Conservation (phyloP, 2,797 vertebrate species). For the Manis pentadactyla region DNA sequence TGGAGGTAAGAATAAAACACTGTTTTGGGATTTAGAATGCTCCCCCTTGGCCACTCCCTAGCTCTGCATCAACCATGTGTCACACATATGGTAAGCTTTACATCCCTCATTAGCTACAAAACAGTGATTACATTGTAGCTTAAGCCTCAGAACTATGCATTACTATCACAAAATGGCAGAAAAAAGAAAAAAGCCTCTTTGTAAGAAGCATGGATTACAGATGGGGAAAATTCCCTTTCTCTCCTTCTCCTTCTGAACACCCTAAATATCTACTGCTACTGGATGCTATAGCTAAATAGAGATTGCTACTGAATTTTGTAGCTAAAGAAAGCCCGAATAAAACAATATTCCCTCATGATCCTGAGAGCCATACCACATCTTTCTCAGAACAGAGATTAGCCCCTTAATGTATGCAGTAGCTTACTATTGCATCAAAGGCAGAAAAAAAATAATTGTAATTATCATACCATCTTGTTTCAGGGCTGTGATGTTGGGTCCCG, state of each 20-base stretch:
- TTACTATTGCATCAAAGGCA: neutral
- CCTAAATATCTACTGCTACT: neutral
- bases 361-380: neutral
- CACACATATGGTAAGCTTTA: neutral
- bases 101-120: conserved; percentile 46
- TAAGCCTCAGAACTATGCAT: conserved; percentile 15
- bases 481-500: neutral
- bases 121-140: neutral
- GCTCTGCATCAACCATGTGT: neutral
- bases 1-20: neutral
- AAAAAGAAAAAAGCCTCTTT: neutral
- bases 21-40: conserved; percentile 17
- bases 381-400: conserved; percentile 16
- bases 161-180: neutral
- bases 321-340: neutral
- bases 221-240: conserved; percentile 11
- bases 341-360: neutral
- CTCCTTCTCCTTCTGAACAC: neutral
- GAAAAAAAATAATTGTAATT: neutral
- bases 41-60: neutral
- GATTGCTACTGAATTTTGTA: neutral
- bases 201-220: neutral
- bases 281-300: neutral
- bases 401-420: neutral
- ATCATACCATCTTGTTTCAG: neutral